Evolutionary conservation across 2,113 vertebrate genomes (phyloP).

Genomic region (Agelaius tricolor): DNA sequence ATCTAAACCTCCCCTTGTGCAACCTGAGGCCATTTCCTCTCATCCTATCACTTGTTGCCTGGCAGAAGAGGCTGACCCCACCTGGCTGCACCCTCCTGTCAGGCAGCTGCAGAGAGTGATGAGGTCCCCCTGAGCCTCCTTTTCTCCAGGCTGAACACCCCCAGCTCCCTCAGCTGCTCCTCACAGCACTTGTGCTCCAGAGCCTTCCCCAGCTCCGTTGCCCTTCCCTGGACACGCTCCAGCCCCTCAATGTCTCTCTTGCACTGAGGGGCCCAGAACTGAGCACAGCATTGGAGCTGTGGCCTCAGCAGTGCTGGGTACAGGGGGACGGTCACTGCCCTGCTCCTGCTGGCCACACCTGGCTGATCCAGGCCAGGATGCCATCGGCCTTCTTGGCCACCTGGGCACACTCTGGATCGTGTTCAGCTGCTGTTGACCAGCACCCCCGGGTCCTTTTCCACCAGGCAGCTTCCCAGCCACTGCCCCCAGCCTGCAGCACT

Average conservation of each 20-base stretch:
- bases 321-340: background rate
- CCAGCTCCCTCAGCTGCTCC: background rate
- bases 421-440: background rate
- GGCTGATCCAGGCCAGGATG: background rate
- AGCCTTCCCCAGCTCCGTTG: background rate
- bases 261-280: background rate
- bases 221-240: background rate
- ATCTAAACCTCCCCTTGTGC: background rate
- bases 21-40: background rate
- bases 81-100: background rate
- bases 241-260: background rate
- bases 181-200: background rate
- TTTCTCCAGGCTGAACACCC: background rate
- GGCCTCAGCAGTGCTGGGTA: background rate
- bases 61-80: rapidly evolving
- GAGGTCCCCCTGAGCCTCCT: background rate
- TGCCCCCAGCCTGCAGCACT: rapidly evolving
- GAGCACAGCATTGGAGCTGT: background rate
- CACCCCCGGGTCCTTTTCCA: background rate
- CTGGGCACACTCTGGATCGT: background rate
- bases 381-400: background rate
- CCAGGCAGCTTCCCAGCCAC: rapidly evolving
- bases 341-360: background rate
- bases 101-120: rapidly evolving
- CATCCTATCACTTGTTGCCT: rapidly evolving